Evolutionary conservation across 35 echinoderm and acorn worm genomes (phyloP).

Genomic region (Nesometra sesokonis): DNA sequence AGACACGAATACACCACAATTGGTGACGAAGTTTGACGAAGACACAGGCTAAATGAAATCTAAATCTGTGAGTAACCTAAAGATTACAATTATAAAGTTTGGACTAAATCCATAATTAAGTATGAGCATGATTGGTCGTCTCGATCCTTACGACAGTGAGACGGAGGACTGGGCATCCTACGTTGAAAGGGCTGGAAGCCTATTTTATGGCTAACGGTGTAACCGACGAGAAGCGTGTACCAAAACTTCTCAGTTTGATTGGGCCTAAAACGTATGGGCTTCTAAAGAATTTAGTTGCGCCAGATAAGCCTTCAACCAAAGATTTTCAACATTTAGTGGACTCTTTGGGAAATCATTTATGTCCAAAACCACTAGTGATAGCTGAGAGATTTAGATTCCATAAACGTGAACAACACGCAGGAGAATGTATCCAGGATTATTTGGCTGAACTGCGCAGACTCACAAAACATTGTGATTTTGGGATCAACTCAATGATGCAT

Average conservation of each 20-base stretch:
- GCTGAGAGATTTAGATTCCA: conserved; percentile 32
- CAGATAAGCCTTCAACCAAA: neutral
- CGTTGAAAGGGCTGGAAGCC: conserved; percentile 7
- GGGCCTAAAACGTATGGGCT: neutral
- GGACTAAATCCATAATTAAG: neutral
- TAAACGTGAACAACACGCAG: conserved; percentile 3
- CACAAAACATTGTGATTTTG: neutral
- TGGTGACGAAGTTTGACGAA: too few relatives aligned
- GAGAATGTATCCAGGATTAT: neutral
- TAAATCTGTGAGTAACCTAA: too few relatives aligned
- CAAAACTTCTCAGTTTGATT: conserved; percentile 4
- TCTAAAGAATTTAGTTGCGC: conserved; percentile 11
- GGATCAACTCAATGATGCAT: neutral
- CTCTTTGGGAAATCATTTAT: neutral
- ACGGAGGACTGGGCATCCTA: conserved; percentile 16
- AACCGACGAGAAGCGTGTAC: conserved; percentile 7
- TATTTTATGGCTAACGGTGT: conserved; percentile 1
- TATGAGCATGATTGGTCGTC: neutral
- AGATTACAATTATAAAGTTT: too few relatives aligned
- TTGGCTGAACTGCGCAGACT: conserved; percentile 1
- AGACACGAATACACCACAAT: too few relatives aligned
- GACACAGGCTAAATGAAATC: too few relatives aligned
- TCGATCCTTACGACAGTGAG: conserved; percentile 14
- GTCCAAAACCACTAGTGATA: conserved; percentile 19
- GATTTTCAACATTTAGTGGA: neutral